Base-by-base conservation (phyloP, 2,113 vertebrate genomes). In the Elephantulus edwardii region DNA sequence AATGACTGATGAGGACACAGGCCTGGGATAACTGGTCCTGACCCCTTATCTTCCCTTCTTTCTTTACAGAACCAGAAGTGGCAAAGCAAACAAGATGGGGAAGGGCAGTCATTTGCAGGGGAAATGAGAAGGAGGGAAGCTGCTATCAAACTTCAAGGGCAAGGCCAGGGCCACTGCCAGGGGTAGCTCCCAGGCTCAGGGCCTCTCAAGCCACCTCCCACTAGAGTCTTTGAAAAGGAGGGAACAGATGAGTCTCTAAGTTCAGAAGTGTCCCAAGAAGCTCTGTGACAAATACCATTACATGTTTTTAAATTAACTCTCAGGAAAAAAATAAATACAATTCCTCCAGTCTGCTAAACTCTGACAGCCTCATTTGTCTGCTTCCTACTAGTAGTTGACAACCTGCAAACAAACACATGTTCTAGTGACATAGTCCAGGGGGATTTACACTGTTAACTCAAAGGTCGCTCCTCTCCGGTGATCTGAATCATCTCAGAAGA, bases 331-430 rank as follows among this genome's bases (percentile, higher is more conserved):
- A n/a, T n/a, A n/a, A n/a, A n/a, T 19, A 92, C 80, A 80, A 77
- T 26, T 80, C 54, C 72, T 84, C 28, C 70, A n/a, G 42, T 71
- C 64, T 79, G 79, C 58, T 91, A 80, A 86, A 89, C 84, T 89
- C 58, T 77, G 58, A 62, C 90, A 80, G 80, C 40, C 72, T 93
- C 46, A 9, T 90, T 74, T 76, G 48, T 54, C 88, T 89, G 64
- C 46, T 88, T 81, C 42, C 54, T 64, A 44, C 62, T 44, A 85
- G 60, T 44, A 82, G 77, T 8, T 86, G 50, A 86, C 11, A 94
- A 81, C 70, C 44, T 58, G 30, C 85, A 92, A 74, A 87, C 52
- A 62, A 81, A 94, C n/a, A n/a, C n/a, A n/a, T n/a, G n/a, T n/a
- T n/a, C n/a, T n/a, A n/a, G n/a, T n/a, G n/a, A n/a, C n/a, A n/a